Percentiles rank a stretch among this genome's conserved stretches.
Evolutionary conservation across 2,888 invertebrate species (phyloP).

Genomic region (Heliconius sara): DNA sequence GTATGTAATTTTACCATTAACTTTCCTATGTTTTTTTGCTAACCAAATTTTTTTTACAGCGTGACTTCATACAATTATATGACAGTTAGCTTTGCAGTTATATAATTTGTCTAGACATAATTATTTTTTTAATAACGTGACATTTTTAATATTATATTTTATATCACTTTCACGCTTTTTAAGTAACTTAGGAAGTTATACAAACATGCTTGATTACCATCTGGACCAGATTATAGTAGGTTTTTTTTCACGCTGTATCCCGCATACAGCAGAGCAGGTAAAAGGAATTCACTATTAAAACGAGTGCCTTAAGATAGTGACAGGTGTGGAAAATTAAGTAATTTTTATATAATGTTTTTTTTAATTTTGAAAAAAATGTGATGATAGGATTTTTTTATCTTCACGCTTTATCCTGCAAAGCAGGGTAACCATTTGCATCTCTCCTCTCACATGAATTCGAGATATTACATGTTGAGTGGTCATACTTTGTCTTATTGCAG

Average conservation of each 20-base stretch:
- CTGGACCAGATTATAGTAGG: too few relatives aligned
- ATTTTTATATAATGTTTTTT: too few relatives aligned
- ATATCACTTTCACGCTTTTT: conserved; percentile 22
- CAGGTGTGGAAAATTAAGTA: too few relatives aligned
- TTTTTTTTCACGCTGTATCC: neutral
- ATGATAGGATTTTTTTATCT: neutral
- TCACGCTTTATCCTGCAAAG: neutral
- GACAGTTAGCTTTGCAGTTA: conserved; percentile 26
- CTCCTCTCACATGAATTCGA: neutral
- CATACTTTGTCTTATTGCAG: too few relatives aligned
- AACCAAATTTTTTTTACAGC: conserved; percentile 33
- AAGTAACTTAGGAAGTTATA: neutral
- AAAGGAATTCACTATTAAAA: neutral
- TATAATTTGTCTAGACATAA: conserved; percentile 19
- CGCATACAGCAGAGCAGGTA: neutral
- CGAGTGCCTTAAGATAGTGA: too few relatives aligned
- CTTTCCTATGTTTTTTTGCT: conserved; percentile 42
- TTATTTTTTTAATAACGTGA: conserved; percentile 19
- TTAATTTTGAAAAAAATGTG: too few relatives aligned
- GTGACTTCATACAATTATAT: conserved; percentile 33
- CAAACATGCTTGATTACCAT: neutral
- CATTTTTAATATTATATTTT: conserved; percentile 1
- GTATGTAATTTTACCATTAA: conserved; percentile 33
- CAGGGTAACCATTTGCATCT: too few relatives aligned
- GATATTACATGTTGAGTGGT: neutral